Base-by-base conservation (phyloP, 2,797 vertebrate species). In the Pseudopleuronectes americanus region DNA sequence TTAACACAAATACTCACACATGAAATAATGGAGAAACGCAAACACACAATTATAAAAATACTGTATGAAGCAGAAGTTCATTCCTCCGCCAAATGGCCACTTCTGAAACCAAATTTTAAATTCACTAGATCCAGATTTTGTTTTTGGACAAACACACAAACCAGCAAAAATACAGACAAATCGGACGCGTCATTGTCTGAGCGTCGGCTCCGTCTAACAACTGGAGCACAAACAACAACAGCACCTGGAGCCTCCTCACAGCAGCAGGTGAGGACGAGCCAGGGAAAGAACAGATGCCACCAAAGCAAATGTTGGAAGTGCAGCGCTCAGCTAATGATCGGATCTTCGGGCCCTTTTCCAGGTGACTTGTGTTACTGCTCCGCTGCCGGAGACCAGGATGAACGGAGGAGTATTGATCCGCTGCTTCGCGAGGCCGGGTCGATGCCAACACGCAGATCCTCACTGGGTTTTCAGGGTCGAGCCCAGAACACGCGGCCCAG, bases 201-300 rank as follows among this genome's bases (percentile, higher is more conserved):
- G 64, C 28, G 2, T 63, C 6, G 28, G 64, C 68, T 77, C 63
- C 13, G 4, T 53, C 59, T 59, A 49, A 68, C 79, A 63, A 77
- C 74, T 70, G 79, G 69, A 71, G 72, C 79, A 41, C 70, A 64
- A 80, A 74, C 72, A 47, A 21, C 9, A 65, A 71, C 73, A 6
- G 48, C 80, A 79, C 82, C 77, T 71, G 80, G 73, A 77, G 79
- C 83, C 69, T 81, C 75, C 72, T 69, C 84, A 12, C 84, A 84
- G 86, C 76, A 71, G 83, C 80, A 23, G 66, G 68, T 16, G 75
- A 84, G 57, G 55, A 73, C 51, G 24, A 48, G 84, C 77, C 87
- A 85, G 81, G 62, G 79, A 85, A 85, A 85, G 53, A 89, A 80
- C 91, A 90, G 90, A 89, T 87, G 90, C 78, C 83, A 90, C 89